A percentile compares a stretch with the other conserved stretches of the same genome.
Conservation (phyloP, 2,797 vertebrate genomes). For the Otolemur crassicaudatus region DNA sequence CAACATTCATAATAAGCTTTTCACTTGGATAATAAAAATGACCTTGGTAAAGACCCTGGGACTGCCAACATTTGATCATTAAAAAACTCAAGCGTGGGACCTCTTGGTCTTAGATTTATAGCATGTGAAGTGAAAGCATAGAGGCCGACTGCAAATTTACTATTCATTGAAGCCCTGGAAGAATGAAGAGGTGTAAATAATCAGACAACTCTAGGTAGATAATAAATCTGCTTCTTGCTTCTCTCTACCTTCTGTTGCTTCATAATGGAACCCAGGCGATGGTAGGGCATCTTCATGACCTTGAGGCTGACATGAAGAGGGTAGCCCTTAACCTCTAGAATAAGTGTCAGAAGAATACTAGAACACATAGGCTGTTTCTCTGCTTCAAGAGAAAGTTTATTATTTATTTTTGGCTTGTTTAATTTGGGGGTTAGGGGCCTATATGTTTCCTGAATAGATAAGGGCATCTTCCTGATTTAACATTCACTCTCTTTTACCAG, state of each 20-base stretch:
- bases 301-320: constrained; percentile 35
- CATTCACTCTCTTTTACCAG: background rate
- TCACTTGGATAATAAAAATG: constrained; percentile 55
- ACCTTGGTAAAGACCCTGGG: background rate
- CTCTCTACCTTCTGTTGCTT: constrained; percentile 11
- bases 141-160: constrained; percentile 68
- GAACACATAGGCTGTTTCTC: background rate
- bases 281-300: background rate
- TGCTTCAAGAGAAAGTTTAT: background rate
- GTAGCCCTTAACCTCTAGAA: constrained; percentile 40
- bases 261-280: constrained; percentile 7
- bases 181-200: constrained; percentile 64
- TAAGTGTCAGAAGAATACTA: constrained; percentile 8
- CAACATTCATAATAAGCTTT: constrained; percentile 56
- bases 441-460: background rate
- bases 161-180: constrained; percentile 53
- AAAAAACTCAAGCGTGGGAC: constrained; percentile 44
- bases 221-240: constrained; percentile 58
- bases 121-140: constrained; percentile 15
- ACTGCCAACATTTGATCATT: constrained; percentile 58
- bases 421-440: background rate
- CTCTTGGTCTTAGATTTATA: constrained; percentile 65
- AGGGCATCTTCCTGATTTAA: background rate
- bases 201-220: constrained; percentile 32
- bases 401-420: constrained; percentile 11